These are phyloP conservation scores for Zoroaster sp. DNA, from an alignment of 53 echinoderm and acorn worm species.

Conservation along the genomic window DNA sequence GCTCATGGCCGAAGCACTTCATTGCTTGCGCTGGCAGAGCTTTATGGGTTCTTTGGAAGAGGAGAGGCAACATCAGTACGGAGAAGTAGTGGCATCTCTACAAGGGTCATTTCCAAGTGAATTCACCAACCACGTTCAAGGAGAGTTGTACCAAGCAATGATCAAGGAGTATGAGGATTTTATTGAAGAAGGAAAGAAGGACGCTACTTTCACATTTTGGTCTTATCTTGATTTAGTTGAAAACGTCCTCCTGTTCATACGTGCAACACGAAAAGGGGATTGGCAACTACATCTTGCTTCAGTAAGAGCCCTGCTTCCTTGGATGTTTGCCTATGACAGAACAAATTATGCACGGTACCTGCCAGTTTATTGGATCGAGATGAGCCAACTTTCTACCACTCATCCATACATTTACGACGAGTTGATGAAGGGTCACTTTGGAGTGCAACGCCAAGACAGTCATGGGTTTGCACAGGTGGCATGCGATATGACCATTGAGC, in stretches of 20 bases:
- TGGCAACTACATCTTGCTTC: constrained; percentile 65
- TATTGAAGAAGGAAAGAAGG: neutral
- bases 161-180: neutral
- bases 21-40: constrained; percentile 51
- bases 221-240: constrained; percentile 64
- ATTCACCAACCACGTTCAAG: neutral
- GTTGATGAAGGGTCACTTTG: constrained; percentile 57
- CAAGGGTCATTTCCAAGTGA: neutral
- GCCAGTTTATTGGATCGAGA: constrained; percentile 66
- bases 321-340: constrained; percentile 66
- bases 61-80: neutral
- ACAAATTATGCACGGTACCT: constrained; percentile 71
- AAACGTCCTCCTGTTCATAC: constrained; percentile 26
- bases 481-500: constrained; percentile 64
- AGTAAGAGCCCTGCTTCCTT: constrained; percentile 45
- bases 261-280: constrained; percentile 60
- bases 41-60: constrained; percentile 31
- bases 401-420: constrained; percentile 52
- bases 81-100: neutral
- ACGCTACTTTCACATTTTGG: constrained; percentile 61
- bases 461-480: constrained; percentile 63
- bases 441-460: constrained; percentile 62
- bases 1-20: constrained; percentile 57
- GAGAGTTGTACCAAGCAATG: neutral
- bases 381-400: constrained; percentile 52